These are phyloP conservation scores for Chydorus sphaericus DNA, from an alignment of 2,888 invertebrate species.

Conservation along the genomic window DNA sequence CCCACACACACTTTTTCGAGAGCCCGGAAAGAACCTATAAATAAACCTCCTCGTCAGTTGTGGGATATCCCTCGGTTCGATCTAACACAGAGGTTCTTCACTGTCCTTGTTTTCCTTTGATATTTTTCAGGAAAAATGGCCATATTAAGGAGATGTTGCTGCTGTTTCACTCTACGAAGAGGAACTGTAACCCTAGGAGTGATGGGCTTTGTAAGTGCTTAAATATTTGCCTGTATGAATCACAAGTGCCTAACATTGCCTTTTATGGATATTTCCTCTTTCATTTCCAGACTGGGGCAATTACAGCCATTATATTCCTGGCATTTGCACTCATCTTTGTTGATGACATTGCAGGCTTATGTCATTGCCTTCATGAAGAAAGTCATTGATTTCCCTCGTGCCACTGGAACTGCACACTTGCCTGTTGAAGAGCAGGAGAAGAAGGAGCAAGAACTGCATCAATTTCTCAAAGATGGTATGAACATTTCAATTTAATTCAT, in stretches of 20 bases:
- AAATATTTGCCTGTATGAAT: background rate
- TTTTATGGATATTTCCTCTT: background rate
- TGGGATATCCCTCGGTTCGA: background rate
- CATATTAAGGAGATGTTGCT: constrained; percentile 13
- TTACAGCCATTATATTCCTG: constrained; percentile 12
- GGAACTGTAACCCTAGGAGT: constrained; percentile 15
- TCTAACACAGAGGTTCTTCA: background rate
- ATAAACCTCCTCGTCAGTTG: background rate
- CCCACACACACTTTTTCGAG: too few species aligned
- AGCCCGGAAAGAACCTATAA: constrained; percentile 1
- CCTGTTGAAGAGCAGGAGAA: constrained; percentile 13
- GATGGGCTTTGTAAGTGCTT: constrained; percentile 14
- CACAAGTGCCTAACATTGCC: background rate
- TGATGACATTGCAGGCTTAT: constrained; percentile 9
- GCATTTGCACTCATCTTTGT: constrained; percentile 10
- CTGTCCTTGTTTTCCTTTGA: background rate
- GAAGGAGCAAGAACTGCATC: constrained; percentile 9
- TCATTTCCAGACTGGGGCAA: constrained; percentile 13
- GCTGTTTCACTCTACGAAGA: constrained; percentile 13
- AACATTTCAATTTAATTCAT: background rate
- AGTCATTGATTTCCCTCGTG: constrained; percentile 4
- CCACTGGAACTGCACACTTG: constrained; percentile 13
- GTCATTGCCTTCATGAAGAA: constrained; percentile 6
- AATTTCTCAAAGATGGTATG: constrained; percentile 15
- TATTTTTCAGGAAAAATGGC: constrained; percentile 5